These are phyloP conservation scores for Notechis scutatus DNA, from an alignment of 2,113 vertebrate species.

Conservation along the genomic window DNA sequence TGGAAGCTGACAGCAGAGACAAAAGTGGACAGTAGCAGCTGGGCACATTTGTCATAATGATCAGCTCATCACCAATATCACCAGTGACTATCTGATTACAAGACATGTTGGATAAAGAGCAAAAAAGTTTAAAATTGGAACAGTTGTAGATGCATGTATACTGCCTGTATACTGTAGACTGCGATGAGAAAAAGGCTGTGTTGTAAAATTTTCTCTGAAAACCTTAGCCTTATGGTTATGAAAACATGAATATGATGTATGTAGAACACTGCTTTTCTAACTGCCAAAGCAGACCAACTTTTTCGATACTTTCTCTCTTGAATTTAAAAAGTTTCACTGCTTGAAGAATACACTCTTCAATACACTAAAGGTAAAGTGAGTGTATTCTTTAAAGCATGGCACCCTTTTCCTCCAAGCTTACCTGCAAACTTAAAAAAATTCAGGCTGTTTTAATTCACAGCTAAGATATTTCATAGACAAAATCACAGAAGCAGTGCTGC, in stretches of 20 bases:
- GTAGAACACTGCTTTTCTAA: neutral
- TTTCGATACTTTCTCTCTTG: neutral
- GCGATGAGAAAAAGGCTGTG: neutral
- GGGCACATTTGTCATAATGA: neutral
- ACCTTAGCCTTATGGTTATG: neutral
- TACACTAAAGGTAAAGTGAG: neutral
- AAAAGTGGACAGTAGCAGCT: neutral
- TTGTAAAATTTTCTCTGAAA: neutral
- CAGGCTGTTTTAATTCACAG: neutral
- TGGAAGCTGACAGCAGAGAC: neutral
- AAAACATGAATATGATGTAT: neutral
- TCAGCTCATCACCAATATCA: neutral
- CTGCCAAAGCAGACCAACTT: neutral
- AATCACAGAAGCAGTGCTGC: neutral
- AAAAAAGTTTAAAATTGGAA: neutral
- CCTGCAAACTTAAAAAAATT: neutral
- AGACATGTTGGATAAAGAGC: neutral
- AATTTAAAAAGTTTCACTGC: neutral
- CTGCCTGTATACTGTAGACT: neutral
- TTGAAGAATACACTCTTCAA: neutral
- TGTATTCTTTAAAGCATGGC: neutral
- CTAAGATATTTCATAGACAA: constrained; percentile 16
- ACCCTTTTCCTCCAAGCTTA: neutral
- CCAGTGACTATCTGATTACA: neutral
- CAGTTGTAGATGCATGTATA: neutral